phyloP scores from a whole-genome alignment of 2,797 vertebrate genomes.

The Gadopsis marmoratus region DNA sequence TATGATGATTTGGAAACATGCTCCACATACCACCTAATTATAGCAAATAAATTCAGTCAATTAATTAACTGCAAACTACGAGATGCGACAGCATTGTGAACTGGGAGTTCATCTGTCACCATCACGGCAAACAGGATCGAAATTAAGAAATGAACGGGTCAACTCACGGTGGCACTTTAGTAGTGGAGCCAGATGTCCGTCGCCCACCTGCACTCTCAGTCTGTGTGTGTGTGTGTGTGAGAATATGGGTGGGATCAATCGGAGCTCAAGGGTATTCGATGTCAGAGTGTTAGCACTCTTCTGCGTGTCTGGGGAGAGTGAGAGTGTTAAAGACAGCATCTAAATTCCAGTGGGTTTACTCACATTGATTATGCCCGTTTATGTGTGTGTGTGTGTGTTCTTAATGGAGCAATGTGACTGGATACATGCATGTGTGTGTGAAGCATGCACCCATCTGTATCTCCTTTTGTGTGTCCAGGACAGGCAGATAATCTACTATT shows the following conservation, averaged over 20 bases:
- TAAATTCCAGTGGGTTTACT: slow-evolving; percentile 45
- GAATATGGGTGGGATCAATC: slow-evolving; percentile 44
- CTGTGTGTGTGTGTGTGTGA: slow-evolving; percentile 21
- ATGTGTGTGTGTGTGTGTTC: slow-evolving; percentile 21
- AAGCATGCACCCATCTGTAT: slow-evolving; percentile 17
- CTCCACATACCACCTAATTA: slow-evolving; percentile 31
- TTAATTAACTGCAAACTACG: slow-evolving; percentile 1
- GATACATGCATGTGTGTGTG: slow-evolving; percentile 22
- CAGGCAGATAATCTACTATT: slow-evolving; percentile 20
- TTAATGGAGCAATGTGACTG: not conserved
- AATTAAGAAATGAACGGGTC: slow-evolving; percentile 39
- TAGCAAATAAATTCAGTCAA: slow-evolving; percentile 17
- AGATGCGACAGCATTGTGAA: not conserved
- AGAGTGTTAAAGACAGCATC: slow-evolving; percentile 60
- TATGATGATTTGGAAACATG: slow-evolving; percentile 28
- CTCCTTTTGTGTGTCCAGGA: slow-evolving; percentile 20
- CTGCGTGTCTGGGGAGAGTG: slow-evolving; percentile 52
- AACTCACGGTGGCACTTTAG: slow-evolving; percentile 37
- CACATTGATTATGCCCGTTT: slow-evolving; percentile 56
- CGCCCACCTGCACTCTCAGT: slow-evolving; percentile 53
- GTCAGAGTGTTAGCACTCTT: slow-evolving; percentile 61
- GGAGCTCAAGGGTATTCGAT: slow-evolving; percentile 63
- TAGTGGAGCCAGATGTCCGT: slow-evolving; percentile 63
- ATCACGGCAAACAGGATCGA: slow-evolving; percentile 22
- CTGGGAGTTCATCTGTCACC: slow-evolving; percentile 12